A percentile compares a stretch with the other conserved stretches of the same genome.
phyloP scores from a whole-genome alignment of 1,140 invertebrate genomes.

The Andrena cerasifolii region DNA sequence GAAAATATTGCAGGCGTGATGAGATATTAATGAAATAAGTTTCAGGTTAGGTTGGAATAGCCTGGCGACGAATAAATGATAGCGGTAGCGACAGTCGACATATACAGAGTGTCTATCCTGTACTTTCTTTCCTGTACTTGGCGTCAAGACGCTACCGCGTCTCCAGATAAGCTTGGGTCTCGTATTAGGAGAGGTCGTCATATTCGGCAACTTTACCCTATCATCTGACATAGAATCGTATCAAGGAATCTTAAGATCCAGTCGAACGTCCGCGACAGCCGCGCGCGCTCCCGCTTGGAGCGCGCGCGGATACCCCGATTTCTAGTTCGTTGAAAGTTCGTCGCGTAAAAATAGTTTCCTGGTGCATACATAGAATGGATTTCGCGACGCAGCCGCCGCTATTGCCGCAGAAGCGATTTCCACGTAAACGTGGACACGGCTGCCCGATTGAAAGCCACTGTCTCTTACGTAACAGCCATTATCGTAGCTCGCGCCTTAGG shows the following conservation, averaged over 20 bases:
- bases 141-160: too few species aligned
- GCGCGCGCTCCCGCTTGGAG: not conserved
- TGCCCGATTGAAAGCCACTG: constrained; percentile 28
- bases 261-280: not conserved
- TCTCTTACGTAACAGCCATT: constrained; percentile 56
- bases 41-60: too few species aligned
- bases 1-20: too few species aligned
- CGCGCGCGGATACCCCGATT: not conserved
- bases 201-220: too few species aligned
- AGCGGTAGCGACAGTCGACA: too few species aligned
- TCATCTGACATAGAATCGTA: constrained; percentile 12
- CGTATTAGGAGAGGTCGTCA: too few species aligned
- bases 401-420: not conserved
- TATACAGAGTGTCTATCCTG: too few species aligned
- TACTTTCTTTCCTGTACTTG: too few species aligned
- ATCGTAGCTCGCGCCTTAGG: constrained; percentile 30
- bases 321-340: not conserved
- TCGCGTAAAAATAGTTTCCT: constrained; percentile 10
- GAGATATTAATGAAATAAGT: too few species aligned
- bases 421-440: not conserved
- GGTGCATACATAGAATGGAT: not conserved
- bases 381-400: not conserved
- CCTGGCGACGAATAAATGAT: too few species aligned
- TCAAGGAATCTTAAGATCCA: constrained; percentile 29
- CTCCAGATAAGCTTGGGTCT: too few species aligned